Base-by-base conservation (phyloP, 2,888 invertebrate genomes). In the Lathronympha strigana region DNA sequence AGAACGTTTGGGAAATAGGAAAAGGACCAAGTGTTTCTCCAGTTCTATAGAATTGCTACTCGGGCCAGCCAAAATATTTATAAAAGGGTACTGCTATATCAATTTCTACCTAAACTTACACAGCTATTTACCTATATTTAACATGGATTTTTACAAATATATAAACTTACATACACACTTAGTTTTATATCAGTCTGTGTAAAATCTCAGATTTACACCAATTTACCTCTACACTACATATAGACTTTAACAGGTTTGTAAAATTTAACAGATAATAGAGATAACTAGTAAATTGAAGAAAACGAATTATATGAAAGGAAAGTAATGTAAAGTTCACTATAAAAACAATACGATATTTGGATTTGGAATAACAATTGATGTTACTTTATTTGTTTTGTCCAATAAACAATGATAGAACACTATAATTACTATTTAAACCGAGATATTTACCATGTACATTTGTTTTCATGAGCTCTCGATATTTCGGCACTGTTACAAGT, bases 151-250 rank as follows among this genome's bases (percentile, higher is more conserved):
- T 4, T 47, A 13, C 23, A n/a, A n/a, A n/a, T n/a, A n/a, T n/a
- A n/a, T 45, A 21, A 45, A 25, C 1, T 25, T 25, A 19, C 4
- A 5, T 45, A 33, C 33, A 51, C 13, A 15, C 53, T 23, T 53
- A 23, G 9, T 53, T 36, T 8, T 36, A n/a, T 21, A 53, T 53
- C 53, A 53, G 53, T 53, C 53, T 53, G 21, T 47, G 45, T 47
- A 45, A 21, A 13, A 43, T 21, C 43, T 47, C 21, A 47, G 45
- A n/a, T 23, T 47, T 23, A 21, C 47, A 47, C 47, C 17, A 40
- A 40, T 13, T 6, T n/a, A 2, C 38, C 3, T 4, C 15, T 15
- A 38, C 3, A 3, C 4, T 3, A 4, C 38, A n/a, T n/a, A n/a
- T 38, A 4, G 2, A 38, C 3, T 4, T 4, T 6, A 2, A 15